phyloP scores from a whole-genome alignment of 2,888 invertebrate genomes.

The Calameuta filiformis region DNA sequence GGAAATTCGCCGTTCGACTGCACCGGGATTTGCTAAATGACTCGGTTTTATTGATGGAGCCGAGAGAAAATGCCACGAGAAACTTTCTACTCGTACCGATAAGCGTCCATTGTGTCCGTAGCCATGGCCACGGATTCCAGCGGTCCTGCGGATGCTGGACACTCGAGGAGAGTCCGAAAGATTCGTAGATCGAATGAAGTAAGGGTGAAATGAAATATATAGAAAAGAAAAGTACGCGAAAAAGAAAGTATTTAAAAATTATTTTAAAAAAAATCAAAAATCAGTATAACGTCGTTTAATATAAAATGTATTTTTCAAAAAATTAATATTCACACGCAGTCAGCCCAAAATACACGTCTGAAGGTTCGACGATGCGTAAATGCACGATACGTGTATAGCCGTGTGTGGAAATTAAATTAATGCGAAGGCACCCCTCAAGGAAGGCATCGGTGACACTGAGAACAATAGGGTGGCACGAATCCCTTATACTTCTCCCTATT shows the following conservation, averaged over 20 bases:
- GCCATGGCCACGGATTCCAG: background rate
- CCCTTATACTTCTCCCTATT: slow-evolving; percentile 19
- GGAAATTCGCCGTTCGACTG: slow-evolving; percentile 53
- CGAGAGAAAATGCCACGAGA: slow-evolving; percentile 32
- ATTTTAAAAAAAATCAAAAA: background rate
- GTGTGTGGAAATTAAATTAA: slow-evolving; percentile 55
- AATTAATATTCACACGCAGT: background rate
- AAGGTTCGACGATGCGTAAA: background rate
- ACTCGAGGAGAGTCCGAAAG: background rate
- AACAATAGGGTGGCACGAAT: slow-evolving; percentile 32
- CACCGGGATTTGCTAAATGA: slow-evolving; percentile 56
- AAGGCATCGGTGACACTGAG: slow-evolving; percentile 49
- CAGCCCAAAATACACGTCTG: background rate
- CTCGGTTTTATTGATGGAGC: slow-evolving; percentile 63
- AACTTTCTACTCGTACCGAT: slow-evolving; percentile 36
- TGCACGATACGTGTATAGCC: slow-evolving; percentile 2
- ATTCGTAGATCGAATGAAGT: background rate
- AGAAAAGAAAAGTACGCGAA: background rate
- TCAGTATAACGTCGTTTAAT: background rate
- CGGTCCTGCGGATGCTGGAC: background rate
- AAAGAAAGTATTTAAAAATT: background rate
- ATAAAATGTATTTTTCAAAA: background rate
- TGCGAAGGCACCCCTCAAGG: slow-evolving; percentile 39
- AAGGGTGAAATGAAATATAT: background rate
- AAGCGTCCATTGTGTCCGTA: slow-evolving; percentile 42